phyloP scores from a whole-genome alignment of 2,113 vertebrate genomes.

The Picathartes gymnocephalus region DNA sequence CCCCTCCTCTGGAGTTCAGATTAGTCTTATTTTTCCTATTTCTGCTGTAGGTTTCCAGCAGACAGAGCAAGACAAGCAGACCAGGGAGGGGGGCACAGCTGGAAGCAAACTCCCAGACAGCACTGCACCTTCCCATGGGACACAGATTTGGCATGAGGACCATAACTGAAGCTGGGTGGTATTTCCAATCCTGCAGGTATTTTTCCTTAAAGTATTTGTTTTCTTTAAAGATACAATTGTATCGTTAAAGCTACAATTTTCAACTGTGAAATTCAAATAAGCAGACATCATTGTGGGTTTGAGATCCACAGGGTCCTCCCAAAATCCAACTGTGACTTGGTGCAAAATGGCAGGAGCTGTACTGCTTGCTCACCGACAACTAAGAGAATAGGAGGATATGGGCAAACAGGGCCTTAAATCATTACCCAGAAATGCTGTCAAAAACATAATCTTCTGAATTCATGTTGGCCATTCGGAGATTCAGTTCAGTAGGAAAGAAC shows the following conservation, averaged over 20 bases:
- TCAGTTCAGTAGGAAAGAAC: slow-evolving; percentile 92
- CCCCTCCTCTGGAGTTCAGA: background rate
- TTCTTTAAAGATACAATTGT: background rate
- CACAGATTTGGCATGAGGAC: background rate
- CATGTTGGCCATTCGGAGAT: slow-evolving; percentile 91
- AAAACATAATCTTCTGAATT: slow-evolving; percentile 88
- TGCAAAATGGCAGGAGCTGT: background rate
- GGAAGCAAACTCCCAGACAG: background rate
- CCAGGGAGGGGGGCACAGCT: background rate
- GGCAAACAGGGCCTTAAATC: background rate
- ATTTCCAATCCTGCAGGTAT: background rate
- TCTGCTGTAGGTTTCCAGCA: background rate
- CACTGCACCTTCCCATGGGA: background rate
- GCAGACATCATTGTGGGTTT: background rate
- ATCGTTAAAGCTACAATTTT: background rate
- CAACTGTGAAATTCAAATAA: background rate
- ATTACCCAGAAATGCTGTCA: slow-evolving; percentile 80
- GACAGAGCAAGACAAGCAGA: background rate
- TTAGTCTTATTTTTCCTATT: background rate
- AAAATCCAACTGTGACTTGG: rapidly evolving
- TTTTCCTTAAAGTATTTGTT: background rate
- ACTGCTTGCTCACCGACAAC: background rate
- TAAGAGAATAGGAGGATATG: background rate
- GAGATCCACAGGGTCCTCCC: background rate
- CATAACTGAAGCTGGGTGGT: background rate